Base-by-base conservation (phyloP, 2,797 vertebrate genomes). In the Thamnophis elegans region DNA sequence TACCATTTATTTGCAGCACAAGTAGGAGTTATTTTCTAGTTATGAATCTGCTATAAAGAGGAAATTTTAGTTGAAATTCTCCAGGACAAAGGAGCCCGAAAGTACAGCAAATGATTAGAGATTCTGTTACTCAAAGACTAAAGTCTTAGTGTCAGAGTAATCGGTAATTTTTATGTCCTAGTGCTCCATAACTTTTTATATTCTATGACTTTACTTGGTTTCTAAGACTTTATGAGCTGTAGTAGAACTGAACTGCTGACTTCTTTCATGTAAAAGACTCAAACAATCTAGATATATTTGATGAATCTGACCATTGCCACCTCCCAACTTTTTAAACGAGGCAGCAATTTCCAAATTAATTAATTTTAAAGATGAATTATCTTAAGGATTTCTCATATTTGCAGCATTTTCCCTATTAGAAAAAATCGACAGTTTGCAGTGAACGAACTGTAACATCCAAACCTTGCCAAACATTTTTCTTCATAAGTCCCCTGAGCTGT, bases 401-500 rank as follows among this genome's bases (percentile, higher is more conserved):
- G 73, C 90, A 94, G 88, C 47, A 36, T 94, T 94, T 93, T 87
- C 88, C 94, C 73, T 92, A 68, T 91, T 91, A 96, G 94, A 96
- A 95, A 94, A 90, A 89, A 92, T 87, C 95, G 95, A 96, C 96
- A 97, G 95, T 95, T 95, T 94, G 94, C 97, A 97, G 95, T 94
- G 96, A 97, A 96, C 53, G 97, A 96, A 97, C 96, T 93, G 95
- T 95, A 97, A 96, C 93, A 97, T 94, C 96, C 93, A 96, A 97
- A 96, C 93, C 25, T 93, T 97, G 96, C 96, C 96, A 97, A 97
- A 95, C 93, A 16, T 94, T 96, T 95, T 96, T 97, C 96, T 94
- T 97, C 95, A 96, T 97, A 97, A 97, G 97, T 94, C 97, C 97
- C 97, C 97, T 97, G 96, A 96, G 97, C 97, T 96, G 97, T 97